phyloP scores from a whole-genome alignment of 37 sponge, comb jelly and placozoan genomes.

The Lycopodina hypogea region DNA sequence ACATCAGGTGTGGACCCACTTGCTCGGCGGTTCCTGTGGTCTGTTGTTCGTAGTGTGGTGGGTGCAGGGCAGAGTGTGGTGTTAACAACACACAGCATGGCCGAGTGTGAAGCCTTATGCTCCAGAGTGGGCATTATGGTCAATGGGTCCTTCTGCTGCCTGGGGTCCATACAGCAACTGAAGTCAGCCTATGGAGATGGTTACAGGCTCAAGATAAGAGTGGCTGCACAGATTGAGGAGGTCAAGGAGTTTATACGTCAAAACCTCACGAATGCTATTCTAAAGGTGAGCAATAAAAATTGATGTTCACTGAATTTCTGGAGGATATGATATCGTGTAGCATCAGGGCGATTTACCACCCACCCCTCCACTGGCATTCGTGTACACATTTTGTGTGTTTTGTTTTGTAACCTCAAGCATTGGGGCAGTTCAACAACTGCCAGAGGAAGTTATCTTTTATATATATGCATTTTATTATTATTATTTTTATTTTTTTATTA shows the following conservation, averaged over 20 bases:
- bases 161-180: conserved; percentile 87
- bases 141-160: conserved; percentile 75
- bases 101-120: conserved; percentile 93
- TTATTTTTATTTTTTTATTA: no score
- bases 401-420: no score
- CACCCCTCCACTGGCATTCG: no score
- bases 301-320: no score
- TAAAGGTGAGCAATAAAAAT: conserved; percentile 50
- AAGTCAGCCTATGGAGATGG: conserved; percentile 88
- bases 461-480: no score
- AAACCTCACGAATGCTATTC: conserved; percentile 33
- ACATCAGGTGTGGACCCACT: conserved; percentile 85
- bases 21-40: conserved; percentile 84
- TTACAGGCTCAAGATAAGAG: conserved; percentile 73
- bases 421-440: no score
- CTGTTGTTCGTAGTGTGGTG: conserved; percentile 42
- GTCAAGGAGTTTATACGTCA: conserved; percentile 60
- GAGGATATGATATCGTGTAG: no score
- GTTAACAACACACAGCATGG: conserved; percentile 90
- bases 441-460: no score
- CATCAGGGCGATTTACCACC: no score
- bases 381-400: no score
- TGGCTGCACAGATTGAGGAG: conserved; percentile 19
- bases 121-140: conserved; percentile 89
- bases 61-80: conserved; percentile 66